These are phyloP conservation scores for Galerucella calmariensis DNA, from an alignment of 2,888 invertebrate species.

Conservation along the genomic window DNA sequence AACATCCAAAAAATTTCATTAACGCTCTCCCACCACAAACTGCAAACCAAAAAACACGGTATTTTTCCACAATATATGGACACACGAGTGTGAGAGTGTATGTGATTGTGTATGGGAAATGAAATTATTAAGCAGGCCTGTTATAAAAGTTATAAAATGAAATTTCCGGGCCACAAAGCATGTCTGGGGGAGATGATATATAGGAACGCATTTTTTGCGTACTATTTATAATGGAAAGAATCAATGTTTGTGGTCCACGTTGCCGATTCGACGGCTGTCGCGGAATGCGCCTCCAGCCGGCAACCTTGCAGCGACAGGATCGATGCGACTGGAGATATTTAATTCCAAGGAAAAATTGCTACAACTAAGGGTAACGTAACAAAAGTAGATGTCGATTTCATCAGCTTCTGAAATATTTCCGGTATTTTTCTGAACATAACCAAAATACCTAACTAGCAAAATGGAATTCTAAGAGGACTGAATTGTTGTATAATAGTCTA, in stretches of 20 bases:
- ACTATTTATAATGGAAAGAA: constrained; percentile 66
- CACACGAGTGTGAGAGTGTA: constrained; percentile 42
- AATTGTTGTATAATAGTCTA: too few relatives aligned
- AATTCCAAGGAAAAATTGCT: constrained; percentile 19
- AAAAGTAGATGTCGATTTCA: neutral
- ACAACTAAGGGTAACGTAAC: constrained; percentile 18
- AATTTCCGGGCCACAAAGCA: constrained; percentile 66
- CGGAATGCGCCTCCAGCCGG: constrained; percentile 55
- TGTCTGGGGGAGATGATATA: constrained; percentile 64
- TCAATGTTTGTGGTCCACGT: constrained; percentile 62
- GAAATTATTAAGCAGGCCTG: constrained; percentile 62
- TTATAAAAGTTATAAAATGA: constrained; percentile 66
- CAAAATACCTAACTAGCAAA: too few relatives aligned
- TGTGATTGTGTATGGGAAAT: constrained; percentile 59
- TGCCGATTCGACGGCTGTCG: constrained; percentile 52
- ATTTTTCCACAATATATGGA: constrained; percentile 39
- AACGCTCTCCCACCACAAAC: constrained; percentile 43
- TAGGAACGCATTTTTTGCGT: constrained; percentile 66
- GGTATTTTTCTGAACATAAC: too few relatives aligned
- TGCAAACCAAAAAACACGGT: constrained; percentile 25
- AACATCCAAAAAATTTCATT: constrained; percentile 57
- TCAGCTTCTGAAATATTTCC: too few relatives aligned
- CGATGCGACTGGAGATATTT: constrained; percentile 51
- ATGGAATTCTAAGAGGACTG: too few relatives aligned
- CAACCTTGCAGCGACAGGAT: constrained; percentile 56